These are phyloP conservation scores for Aethes cnicana DNA, from an alignment of 2,888 invertebrate genomes.

Conservation along the genomic window DNA sequence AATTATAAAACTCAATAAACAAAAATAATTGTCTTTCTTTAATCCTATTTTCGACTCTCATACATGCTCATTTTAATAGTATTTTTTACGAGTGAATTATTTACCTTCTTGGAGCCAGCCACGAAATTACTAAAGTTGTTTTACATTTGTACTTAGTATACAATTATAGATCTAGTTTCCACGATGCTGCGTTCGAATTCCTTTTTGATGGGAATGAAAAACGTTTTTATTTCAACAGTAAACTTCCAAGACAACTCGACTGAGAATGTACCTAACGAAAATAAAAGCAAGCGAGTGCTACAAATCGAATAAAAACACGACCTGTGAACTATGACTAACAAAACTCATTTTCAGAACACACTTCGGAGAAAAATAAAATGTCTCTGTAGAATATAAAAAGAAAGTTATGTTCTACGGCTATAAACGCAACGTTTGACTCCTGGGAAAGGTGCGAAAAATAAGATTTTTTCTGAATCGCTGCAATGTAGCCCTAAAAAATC, in stretches of 20 bases:
- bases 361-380: slow-evolving; percentile 53
- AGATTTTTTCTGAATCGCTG: slow-evolving; percentile 76
- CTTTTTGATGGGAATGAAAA: neutral
- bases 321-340: slow-evolving; percentile 24
- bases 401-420: slow-evolving; percentile 48
- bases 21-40: no score
- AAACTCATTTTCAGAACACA: slow-evolving; percentile 27
- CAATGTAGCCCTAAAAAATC: slow-evolving; percentile 73
- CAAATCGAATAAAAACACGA: slow-evolving; percentile 28
- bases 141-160: no score
- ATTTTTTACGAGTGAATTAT: no score
- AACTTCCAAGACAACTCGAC: slow-evolving; percentile 1
- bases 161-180: no score
- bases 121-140: no score
- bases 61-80: no score
- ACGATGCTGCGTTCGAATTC: no score
- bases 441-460: slow-evolving; percentile 64
- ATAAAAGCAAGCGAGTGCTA: slow-evolving; percentile 13
- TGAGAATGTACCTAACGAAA: slow-evolving; percentile 1
- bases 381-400: slow-evolving; percentile 18
- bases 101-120: no score
- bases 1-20: no score
- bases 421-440: slow-evolving; percentile 58
- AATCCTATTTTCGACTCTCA: no score
- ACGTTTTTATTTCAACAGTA: neutral